Evolutionary conservation across 1,140 invertebrate genomes (phyloP).

Genomic region (Cardiocondyla obscurior): DNA sequence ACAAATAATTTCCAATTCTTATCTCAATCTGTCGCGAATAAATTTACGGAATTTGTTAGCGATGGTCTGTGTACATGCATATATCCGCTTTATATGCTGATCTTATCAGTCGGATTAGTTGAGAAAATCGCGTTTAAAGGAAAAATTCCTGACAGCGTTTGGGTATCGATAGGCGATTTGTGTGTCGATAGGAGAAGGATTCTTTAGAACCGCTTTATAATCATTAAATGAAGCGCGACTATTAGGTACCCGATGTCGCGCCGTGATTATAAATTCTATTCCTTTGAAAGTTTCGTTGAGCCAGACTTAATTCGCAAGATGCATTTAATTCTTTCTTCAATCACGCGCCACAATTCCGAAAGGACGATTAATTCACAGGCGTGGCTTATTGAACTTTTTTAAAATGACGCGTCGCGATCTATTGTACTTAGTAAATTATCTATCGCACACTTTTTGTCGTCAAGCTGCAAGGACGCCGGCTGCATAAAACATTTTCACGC

Average conservation of each 20-base stretch:
- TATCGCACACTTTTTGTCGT: neutral
- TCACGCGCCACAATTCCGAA: conserved; percentile 55
- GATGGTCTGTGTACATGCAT: neutral
- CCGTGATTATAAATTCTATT: conserved; percentile 64
- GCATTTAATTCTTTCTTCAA: conserved; percentile 5
- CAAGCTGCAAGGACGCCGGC: neutral
- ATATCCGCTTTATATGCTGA: neutral
- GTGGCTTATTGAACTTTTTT: conserved; percentile 63
- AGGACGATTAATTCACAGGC: conserved; percentile 65
- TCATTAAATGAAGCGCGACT: conserved; percentile 61
- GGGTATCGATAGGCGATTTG: neutral
- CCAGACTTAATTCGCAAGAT: conserved; percentile 52
- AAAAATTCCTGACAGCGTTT: conserved; percentile 1
- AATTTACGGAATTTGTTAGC: neutral
- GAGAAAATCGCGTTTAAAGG: neutral
- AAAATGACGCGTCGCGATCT: neutral
- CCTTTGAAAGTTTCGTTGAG: conserved; percentile 53
- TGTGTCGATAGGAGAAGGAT: conserved; percentile 1
- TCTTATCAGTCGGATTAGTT: neutral
- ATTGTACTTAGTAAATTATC: conserved; percentile 33
- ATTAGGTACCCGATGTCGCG: conserved; percentile 46
- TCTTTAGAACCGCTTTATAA: conserved; percentile 53
- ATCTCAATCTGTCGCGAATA: neutral
- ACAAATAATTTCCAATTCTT: neutral
- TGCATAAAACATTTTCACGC: neutral